phyloP scores from a whole-genome alignment of 1,140 invertebrate genomes.

The Drepana arcuata region DNA sequence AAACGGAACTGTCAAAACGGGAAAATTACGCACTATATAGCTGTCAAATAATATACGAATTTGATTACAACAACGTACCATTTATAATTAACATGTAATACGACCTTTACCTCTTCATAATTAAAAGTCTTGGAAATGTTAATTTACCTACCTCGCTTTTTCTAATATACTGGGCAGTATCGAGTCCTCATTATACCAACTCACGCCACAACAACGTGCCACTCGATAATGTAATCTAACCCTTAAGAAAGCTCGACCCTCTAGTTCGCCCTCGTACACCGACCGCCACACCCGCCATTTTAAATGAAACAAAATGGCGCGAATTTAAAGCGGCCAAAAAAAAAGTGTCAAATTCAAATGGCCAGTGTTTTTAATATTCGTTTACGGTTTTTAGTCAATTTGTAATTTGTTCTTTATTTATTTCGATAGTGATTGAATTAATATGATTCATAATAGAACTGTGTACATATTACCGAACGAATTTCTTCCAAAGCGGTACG shows the following conservation, averaged over 20 bases:
- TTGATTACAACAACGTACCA: background rate
- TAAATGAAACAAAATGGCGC: constrained; percentile 27
- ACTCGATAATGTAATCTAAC: constrained; percentile 44
- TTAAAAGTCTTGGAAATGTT: background rate
- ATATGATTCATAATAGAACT: constrained; percentile 61
- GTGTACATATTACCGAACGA: constrained; percentile 65
- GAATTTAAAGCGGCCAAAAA: constrained; percentile 11
- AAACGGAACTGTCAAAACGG: no score
- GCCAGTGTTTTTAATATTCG: background rate
- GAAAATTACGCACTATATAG: background rate
- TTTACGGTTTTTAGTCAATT: background rate
- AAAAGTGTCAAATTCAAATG: background rate
- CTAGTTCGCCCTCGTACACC: constrained; percentile 44
- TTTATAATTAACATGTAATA: background rate
- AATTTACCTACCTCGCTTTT: background rate
- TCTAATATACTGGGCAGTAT: no score
- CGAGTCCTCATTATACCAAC: constrained; percentile 18
- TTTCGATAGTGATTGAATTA: constrained; percentile 1
- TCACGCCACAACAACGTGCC: constrained; percentile 24
- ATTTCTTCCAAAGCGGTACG: constrained; percentile 56
- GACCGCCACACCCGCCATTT: constrained; percentile 19
- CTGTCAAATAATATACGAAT: background rate
- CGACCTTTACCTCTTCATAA: no score
- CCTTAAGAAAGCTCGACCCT: constrained; percentile 50
- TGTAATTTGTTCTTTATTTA: background rate